Conservation (phyloP, 1,140 invertebrate genomes). For the Lanistes nyassanus region DNA sequence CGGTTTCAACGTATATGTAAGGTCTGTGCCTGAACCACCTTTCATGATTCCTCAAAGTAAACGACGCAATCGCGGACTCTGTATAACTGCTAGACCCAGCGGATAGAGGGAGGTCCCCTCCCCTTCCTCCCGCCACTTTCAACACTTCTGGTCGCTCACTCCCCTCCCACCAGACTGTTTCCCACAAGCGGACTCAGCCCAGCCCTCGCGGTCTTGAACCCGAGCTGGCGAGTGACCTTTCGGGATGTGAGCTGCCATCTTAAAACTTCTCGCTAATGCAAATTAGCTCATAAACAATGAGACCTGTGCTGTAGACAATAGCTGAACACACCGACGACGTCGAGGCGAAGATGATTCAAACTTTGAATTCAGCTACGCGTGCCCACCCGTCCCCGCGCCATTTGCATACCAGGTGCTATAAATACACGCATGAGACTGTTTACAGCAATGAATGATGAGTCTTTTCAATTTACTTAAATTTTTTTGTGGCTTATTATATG, state of each 20-base stretch:
- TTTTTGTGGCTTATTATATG: too few relatives aligned
- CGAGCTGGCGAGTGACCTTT: constrained; percentile 21
- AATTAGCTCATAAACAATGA: constrained; percentile 39
- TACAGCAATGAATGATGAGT: too few relatives aligned
- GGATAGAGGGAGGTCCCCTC: not conserved
- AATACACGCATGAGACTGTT: too few relatives aligned
- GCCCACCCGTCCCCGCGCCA: not conserved
- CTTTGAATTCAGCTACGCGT: not conserved
- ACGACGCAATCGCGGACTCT: too few relatives aligned
- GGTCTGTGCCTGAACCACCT: too few relatives aligned
- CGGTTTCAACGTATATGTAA: too few relatives aligned
- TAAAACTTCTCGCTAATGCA: constrained; percentile 32
- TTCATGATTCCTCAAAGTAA: too few relatives aligned
- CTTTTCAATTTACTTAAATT: too few relatives aligned
- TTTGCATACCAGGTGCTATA: not conserved
- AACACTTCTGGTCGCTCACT: too few relatives aligned
- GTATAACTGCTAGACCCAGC: too few relatives aligned
- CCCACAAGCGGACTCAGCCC: not conserved
- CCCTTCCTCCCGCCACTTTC: not conserved
- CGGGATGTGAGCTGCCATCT: constrained; percentile 22
- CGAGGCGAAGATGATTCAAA: not conserved
- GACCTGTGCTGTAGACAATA: constrained; percentile 10
- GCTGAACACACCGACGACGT: not conserved
- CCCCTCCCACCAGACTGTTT: not conserved
- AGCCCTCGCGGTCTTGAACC: constrained; percentile 4